Evolutionary conservation across 2,797 vertebrate species (phyloP).

Genomic region (Carcharodon carcharias): DNA sequence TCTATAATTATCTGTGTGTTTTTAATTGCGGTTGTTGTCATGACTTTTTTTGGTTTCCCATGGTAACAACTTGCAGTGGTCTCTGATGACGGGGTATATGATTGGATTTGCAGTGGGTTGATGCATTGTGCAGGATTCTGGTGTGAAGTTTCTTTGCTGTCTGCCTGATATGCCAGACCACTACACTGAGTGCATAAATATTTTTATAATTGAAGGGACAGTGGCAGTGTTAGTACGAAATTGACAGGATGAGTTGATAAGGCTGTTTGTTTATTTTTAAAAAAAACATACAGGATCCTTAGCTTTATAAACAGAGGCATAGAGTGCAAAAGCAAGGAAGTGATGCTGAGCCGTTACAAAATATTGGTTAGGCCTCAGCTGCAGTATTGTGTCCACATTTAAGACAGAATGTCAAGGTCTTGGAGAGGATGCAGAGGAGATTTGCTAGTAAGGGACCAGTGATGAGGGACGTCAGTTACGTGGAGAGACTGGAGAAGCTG

Average conservation of each 20-base stretch:
- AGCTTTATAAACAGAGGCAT: neutral
- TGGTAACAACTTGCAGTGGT: neutral
- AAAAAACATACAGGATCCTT: neutral
- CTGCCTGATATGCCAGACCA: neutral
- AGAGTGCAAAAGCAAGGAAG: neutral
- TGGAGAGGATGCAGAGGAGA: neutral
- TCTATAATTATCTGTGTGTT: neutral
- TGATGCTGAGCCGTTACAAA: neutral
- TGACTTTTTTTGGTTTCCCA: slow-evolving; percentile 19
- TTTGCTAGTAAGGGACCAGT: neutral
- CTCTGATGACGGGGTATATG: neutral
- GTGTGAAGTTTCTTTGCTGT: neutral
- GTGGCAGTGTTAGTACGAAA: neutral
- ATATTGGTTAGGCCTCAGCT: neutral
- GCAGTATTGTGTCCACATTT: neutral
- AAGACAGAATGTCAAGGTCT: neutral
- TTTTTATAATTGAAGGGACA: neutral
- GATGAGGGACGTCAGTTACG: neutral
- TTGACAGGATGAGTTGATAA: neutral
- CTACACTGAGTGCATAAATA: neutral
- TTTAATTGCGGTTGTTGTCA: slow-evolving; percentile 27
- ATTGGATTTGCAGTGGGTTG: neutral
- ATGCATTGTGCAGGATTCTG: neutral
- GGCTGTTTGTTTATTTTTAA: neutral
- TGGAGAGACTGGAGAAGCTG: neutral